Base-by-base conservation (phyloP, 1,140 invertebrate species). In the Drosophila cardini region DNA sequence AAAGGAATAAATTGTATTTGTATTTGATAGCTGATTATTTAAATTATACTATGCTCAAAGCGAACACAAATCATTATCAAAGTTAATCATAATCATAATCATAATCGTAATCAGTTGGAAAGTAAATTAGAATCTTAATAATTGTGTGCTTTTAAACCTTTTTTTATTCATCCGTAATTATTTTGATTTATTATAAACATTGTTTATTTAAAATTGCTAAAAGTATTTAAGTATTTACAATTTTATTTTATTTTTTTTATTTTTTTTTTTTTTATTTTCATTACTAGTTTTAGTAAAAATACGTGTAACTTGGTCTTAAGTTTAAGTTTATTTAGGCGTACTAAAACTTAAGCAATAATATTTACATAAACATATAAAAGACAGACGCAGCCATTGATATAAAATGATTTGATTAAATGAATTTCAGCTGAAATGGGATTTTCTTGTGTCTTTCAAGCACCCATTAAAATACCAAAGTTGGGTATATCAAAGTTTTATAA, bases 351-450 rank as follows among this genome's bases (percentile, higher is more conserved):
- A 32, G 13, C 48, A 52, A 30, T 52, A 10, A 10, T 26, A 38
- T 50, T 38, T 38, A 62, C 13, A 15, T 16, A 11, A 4, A 15
- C 42, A 60, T 13, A 30, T 18, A 16, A 15, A 3, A 32, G 26
- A 34, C 26, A 46, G 26, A 48, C 43, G 4, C 43, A 48, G 58
- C 9, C 16, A 61, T 62, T 62, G 60, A 62, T 50, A 50, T 50
- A 50, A 50, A 52, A 26, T 62, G 45, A 38, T 26, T 26, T 26
- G 21, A 26, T 26, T 26, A 26, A 26, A 26, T 9, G 8, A 40
- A 60, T 34, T 34, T 60, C 21, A 26, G 60, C 15, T 26, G n/a
- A 48, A 62, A 36, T 52, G 30, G 30, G 34, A 32, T 11, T 40
- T 11, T 13, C 42, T 56, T 38, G 34, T 42, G 36, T 40, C 36